Evolutionary conservation across 1,140 invertebrate genomes (phyloP).

Genomic region (Cherax destructor): DNA sequence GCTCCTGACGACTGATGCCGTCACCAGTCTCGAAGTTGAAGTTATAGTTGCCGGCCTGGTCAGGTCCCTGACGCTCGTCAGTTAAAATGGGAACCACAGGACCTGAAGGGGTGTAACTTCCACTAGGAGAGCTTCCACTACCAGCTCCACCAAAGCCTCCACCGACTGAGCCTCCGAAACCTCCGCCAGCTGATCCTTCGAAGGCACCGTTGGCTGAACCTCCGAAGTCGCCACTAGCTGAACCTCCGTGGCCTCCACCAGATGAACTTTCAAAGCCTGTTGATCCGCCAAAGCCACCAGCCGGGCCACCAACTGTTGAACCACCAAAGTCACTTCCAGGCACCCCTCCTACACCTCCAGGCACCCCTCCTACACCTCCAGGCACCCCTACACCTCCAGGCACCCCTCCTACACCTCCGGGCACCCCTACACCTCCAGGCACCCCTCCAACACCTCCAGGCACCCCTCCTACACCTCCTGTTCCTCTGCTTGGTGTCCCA

Average conservation of each 20-base stretch:
- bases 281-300: neutral
- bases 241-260: neutral
- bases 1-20: slow-evolving; percentile 35
- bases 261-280: neutral
- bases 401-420: too few species aligned
- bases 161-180: neutral
- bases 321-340: neutral
- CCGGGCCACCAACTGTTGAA: neutral
- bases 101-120: slow-evolving; percentile 9
- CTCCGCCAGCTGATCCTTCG: neutral
- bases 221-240: neutral
- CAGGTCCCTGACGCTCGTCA: slow-evolving; percentile 48
- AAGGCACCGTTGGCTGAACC: neutral
- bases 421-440: too few species aligned
- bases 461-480: neutral
- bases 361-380: too few species aligned
- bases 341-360: too few species aligned
- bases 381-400: too few species aligned
- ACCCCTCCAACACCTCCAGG: too few species aligned
- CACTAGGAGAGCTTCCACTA: neutral
- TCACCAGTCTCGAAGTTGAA: slow-evolving; percentile 52
- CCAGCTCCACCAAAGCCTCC: neutral
- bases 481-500: neutral
- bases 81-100: slow-evolving; percentile 25
- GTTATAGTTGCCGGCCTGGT: slow-evolving; percentile 32